Conservation (phyloP, 2,888 invertebrate species). For the Tachina lurida region DNA sequence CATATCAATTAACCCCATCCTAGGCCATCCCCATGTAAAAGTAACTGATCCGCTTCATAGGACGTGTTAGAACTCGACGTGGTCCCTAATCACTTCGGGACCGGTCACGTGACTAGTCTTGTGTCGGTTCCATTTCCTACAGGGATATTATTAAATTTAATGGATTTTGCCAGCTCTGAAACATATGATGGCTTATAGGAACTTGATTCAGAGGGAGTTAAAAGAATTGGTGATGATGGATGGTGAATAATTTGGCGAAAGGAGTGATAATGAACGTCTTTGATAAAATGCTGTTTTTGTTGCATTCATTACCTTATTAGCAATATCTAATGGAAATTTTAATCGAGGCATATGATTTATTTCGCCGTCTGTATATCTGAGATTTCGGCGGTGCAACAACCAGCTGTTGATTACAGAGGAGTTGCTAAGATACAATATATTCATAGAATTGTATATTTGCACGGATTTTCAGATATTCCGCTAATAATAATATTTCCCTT, state of each 20-base stretch:
- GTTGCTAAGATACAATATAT: too few relatives aligned
- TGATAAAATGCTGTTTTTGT: not conserved
- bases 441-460: too few relatives aligned
- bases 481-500: too few relatives aligned
- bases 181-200: not conserved
- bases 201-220: not conserved
- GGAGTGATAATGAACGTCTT: not conserved
- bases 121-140: too few relatives aligned
- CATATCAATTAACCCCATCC: too few relatives aligned
- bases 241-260: not conserved
- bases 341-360: slow-evolving; percentile 61
- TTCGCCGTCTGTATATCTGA: slow-evolving; percentile 49
- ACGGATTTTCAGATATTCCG: too few relatives aligned
- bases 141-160: too few relatives aligned
- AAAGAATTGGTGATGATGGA: not conserved
- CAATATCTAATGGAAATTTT: slow-evolving; percentile 66
- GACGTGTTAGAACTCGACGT: too few relatives aligned
- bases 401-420: slow-evolving; percentile 36
- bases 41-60: too few relatives aligned
- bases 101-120: too few relatives aligned
- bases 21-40: too few relatives aligned
- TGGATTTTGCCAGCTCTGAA: not conserved
- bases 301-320: slow-evolving; percentile 61
- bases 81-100: too few relatives aligned
- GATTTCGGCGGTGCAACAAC: slow-evolving; percentile 64